These are phyloP conservation scores for Cheilosia scutellata DNA, from an alignment of 2,888 invertebrate species.

Conservation along the genomic window DNA sequence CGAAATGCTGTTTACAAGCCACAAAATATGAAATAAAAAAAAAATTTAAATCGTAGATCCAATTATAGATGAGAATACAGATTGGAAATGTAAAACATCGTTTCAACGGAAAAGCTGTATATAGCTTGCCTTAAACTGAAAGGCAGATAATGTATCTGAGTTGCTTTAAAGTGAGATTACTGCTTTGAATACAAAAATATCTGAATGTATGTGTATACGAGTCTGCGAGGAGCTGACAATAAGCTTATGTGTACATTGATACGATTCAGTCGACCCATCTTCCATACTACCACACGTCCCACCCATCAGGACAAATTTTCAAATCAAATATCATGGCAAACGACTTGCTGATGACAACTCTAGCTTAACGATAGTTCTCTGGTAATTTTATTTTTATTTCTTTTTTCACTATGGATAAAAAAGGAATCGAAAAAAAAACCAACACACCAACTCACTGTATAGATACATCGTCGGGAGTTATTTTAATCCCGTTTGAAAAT, in stretches of 20 bases:
- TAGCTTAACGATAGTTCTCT: slow-evolving; percentile 62
- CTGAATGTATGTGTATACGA: background rate
- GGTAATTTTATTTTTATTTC: slow-evolving; percentile 66
- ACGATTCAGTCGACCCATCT: slow-evolving; percentile 24
- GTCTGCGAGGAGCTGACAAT: slow-evolving; percentile 32
- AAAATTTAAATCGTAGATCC: slow-evolving; percentile 55
- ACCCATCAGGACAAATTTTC: slow-evolving; percentile 51
- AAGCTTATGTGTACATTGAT: slow-evolving; percentile 52
- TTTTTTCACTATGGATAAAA: slow-evolving; percentile 20
- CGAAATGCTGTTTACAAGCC: slow-evolving; percentile 59
- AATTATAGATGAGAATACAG: slow-evolving; percentile 58
- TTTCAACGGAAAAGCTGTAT: slow-evolving; percentile 20
- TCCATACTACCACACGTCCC: too few relatives aligned
- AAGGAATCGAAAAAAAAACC: slow-evolving; percentile 27
- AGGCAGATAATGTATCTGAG: slow-evolving; percentile 28
- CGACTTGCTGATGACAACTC: slow-evolving; percentile 65
- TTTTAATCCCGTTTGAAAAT: slow-evolving; percentile 61
- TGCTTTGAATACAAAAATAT: slow-evolving; percentile 12
- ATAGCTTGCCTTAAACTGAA: background rate
- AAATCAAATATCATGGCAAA: slow-evolving; percentile 66
- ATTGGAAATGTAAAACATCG: slow-evolving; percentile 38
- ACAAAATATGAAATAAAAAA: slow-evolving; percentile 61
- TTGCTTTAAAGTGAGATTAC: slow-evolving; percentile 47
- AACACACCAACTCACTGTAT: background rate
- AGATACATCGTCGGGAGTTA: slow-evolving; percentile 49